phyloP scores from a whole-genome alignment of 2,888 invertebrate genomes.

The Scaptomyza tumidula region DNA sequence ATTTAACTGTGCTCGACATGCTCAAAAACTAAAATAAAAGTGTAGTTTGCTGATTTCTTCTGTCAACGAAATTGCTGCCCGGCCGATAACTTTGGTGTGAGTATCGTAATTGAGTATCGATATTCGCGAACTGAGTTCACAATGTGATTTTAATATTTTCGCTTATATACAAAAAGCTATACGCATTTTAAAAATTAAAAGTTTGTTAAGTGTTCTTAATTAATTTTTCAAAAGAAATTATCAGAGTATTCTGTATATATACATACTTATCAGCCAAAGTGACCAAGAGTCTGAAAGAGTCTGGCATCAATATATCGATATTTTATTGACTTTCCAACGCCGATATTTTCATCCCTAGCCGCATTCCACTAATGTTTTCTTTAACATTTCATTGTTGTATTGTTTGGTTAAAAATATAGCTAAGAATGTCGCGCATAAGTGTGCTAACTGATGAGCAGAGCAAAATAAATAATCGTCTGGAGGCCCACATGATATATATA shows the following conservation, averaged over 20 bases:
- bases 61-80: background rate
- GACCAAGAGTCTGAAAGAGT: background rate
- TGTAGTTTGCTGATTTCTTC: background rate
- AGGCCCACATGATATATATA: constrained; percentile 78
- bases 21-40: background rate
- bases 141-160: background rate
- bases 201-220: background rate
- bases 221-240: background rate
- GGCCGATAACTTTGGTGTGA: constrained; percentile 1
- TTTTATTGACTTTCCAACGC: background rate
- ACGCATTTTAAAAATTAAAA: background rate
- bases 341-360: constrained; percentile 11
- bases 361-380: background rate
- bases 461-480: constrained; percentile 66
- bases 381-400: background rate
- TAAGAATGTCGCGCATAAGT: constrained; percentile 51
- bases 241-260: background rate
- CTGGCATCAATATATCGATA: background rate
- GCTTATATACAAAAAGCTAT: no score
- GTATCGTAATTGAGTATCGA: background rate
- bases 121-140: background rate
- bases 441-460: constrained; percentile 61
- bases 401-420: background rate
- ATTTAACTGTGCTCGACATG: constrained; percentile 53
- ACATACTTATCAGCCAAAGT: background rate